Evolutionary conservation across 2,113 vertebrate genomes (phyloP).

Genomic region (Octodon degus): DNA sequence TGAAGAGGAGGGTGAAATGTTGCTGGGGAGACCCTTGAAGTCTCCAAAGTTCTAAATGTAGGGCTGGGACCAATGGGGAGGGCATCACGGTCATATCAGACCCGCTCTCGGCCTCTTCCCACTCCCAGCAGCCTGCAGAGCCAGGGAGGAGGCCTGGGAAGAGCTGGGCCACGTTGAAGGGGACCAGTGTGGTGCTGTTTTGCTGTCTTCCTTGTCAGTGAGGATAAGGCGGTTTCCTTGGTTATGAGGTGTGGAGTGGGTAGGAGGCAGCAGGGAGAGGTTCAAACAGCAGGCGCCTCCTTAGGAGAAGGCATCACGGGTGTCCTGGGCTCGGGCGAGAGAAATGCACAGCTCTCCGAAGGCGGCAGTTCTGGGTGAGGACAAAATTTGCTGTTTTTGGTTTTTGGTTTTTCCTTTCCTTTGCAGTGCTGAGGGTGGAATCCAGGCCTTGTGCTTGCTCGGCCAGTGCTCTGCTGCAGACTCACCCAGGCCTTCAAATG

Average conservation of each 20-base stretch:
- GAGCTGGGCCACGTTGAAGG: not conserved
- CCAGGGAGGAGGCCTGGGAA: not conserved
- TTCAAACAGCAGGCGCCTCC: not conserved
- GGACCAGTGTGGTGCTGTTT: not conserved
- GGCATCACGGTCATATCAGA: not conserved
- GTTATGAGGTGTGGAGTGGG: not conserved
- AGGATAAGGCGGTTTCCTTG: not conserved
- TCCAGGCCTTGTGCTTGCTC: too few species aligned
- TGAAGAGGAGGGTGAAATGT: not conserved
- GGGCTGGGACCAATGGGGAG: not conserved
- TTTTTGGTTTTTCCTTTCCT: not conserved
- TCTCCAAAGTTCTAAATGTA: constrained; percentile 12
- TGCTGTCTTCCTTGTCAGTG: not conserved
- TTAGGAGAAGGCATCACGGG: not conserved
- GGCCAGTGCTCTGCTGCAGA: not conserved
- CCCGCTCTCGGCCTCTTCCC: not conserved
- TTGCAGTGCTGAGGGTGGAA: not conserved
- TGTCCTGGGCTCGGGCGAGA: not conserved
- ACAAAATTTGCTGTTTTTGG: not conserved
- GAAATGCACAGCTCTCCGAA: not conserved
- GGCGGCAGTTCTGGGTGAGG: not conserved
- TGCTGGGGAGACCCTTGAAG: constrained; percentile 14
- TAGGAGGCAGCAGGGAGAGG: too few species aligned
- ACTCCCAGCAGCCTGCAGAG: not conserved
- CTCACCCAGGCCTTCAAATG: not conserved